These are phyloP conservation scores for Thamnaconus septentrionalis DNA, from an alignment of 2,113 vertebrate species.

Conservation along the genomic window DNA sequence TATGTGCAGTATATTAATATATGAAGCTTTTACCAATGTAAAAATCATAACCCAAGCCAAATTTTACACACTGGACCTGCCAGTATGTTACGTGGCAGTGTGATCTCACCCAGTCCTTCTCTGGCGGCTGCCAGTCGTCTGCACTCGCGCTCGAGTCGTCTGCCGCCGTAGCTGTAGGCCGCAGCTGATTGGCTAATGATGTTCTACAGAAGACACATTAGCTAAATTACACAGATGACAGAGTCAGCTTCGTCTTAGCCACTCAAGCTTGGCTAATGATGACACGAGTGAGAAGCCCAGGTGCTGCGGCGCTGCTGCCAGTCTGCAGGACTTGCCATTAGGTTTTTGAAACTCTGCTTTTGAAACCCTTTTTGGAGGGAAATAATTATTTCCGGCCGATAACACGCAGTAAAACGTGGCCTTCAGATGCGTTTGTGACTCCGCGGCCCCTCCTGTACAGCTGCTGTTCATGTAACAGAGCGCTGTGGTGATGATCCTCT, in stretches of 20 bases:
- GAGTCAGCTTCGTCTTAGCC: constrained; percentile 48
- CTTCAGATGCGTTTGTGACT: constrained; percentile 24
- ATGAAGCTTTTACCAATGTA: neutral
- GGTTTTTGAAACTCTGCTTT: constrained; percentile 27
- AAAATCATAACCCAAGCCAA: too few relatives aligned
- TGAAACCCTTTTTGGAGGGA: constrained; percentile 19
- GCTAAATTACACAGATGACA: constrained; percentile 63
- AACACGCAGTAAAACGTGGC: constrained; percentile 24
- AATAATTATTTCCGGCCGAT: neutral
- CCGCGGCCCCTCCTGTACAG: constrained; percentile 10
- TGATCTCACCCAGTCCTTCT: too few relatives aligned
- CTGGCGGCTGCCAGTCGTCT: constrained; percentile 51
- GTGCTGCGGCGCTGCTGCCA: constrained; percentile 29
- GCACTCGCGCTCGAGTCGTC: constrained; percentile 51
- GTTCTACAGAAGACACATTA: constrained; percentile 66
- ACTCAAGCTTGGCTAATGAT: constrained; percentile 49
- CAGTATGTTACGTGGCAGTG: too few relatives aligned
- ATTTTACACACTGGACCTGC: too few relatives aligned
- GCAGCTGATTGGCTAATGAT: constrained; percentile 66
- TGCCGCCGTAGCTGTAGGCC: constrained; percentile 57
- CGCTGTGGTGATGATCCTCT: constrained; percentile 36
- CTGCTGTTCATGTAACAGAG: constrained; percentile 37
- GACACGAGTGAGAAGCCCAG: constrained; percentile 34
- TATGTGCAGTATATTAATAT: too few relatives aligned
- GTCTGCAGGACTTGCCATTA: constrained; percentile 18